Base-by-base conservation (phyloP, 2,888 invertebrate species). In the Epistrophe eligans region DNA sequence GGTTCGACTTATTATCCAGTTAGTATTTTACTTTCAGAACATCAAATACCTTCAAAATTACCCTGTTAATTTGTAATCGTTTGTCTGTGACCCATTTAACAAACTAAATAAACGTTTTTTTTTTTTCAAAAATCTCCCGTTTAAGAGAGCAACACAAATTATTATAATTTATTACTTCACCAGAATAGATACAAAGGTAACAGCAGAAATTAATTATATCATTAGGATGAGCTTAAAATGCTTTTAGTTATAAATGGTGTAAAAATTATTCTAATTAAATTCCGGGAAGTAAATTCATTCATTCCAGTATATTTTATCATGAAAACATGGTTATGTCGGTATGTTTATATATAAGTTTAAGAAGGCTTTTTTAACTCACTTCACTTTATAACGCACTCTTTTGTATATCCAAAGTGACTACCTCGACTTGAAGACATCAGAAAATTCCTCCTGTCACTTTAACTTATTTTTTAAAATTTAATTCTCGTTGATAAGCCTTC, bases 401-500 rank as follows among this genome's bases (percentile, higher is more conserved):
- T n/a, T n/a, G n/a, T n/a, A 48, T 4, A 48, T 1, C 48, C 17
- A 10, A 10, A 50, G 19, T 50, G 8, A 3, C n/a, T n/a, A 8
- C 45, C 2, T 50, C 17, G 1, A 24, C 24, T 24, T 0, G 9
- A 24, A 52, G 19, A 24, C 50, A 10, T 17, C 4, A 58, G 13
- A 38, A 40, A 60, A 62, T 62, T 62, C 43, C 43, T 24, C 24
- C 4, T 62, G 62, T 62, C 62, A 43, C 24, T 62, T 62, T 19
- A 60, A 60, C 19, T 60, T 19, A 24, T 19, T 19, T 17, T 35
- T 60, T 17, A 3, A 43, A 62, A 13, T 62, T 62, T 15, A 62
- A 62, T 40, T 62, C 40, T 15, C 24, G 24, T 32, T 58, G 71
- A 72, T 72, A 57, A 57, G 71, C 66, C 66, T 66, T 48, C 48